These are phyloP conservation scores for Platycheirus rosarum DNA, from an alignment of 2,888 invertebrate species.

Conservation along the genomic window DNA sequence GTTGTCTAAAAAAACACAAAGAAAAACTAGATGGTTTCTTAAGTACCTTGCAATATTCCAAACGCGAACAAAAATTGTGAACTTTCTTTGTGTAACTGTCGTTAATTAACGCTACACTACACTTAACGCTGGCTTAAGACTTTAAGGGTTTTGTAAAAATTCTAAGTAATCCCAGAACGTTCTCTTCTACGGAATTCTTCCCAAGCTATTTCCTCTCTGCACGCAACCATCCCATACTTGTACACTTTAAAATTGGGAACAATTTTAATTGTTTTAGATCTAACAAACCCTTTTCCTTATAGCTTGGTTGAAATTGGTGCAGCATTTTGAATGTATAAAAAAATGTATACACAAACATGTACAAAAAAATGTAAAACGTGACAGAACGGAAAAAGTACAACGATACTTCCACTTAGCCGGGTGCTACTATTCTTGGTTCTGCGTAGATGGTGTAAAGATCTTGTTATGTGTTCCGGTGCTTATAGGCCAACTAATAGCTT, in stretches of 20 bases:
- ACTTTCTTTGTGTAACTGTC: conserved; percentile 54
- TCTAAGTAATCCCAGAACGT: conserved; percentile 47
- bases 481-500: conserved; percentile 64
- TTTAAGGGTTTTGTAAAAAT: conserved; percentile 47
- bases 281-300: conserved; percentile 52
- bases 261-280: conserved; percentile 69
- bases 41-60: no score
- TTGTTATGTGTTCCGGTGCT: conserved; percentile 70
- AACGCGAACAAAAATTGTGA: no score
- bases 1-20: no score
- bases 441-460: conserved; percentile 40
- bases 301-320: conserved; percentile 61
- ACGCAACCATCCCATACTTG: neutral
- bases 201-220: neutral
- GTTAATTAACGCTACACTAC: conserved; percentile 67
- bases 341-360: neutral
- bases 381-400: conserved; percentile 53
- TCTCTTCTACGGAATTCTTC: conserved; percentile 2
- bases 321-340: conserved; percentile 41
- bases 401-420: conserved; percentile 63
- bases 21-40: no score
- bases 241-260: conserved; percentile 54
- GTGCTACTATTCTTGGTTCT: conserved; percentile 44
- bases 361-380: no score
- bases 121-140: conserved; percentile 27